phyloP scores from a whole-genome alignment of 2,797 vertebrate genomes.

The Sparidentex hasta region DNA sequence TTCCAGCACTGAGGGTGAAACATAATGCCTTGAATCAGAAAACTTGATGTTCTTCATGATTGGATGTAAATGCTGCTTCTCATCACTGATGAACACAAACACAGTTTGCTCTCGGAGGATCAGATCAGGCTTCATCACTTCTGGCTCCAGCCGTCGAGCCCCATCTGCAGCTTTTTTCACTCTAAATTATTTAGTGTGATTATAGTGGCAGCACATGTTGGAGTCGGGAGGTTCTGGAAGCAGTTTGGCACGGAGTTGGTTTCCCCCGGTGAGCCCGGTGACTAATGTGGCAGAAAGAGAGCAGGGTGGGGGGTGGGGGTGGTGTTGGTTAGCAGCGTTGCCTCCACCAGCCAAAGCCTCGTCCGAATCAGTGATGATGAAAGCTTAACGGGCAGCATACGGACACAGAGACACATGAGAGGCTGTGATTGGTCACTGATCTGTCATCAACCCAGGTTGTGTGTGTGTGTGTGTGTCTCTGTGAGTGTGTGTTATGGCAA shows the following conservation, averaged over 20 bases:
- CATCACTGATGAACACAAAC: not conserved
- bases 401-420: constrained; percentile 46
- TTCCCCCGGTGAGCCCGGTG: constrained; percentile 4
- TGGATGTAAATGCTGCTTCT: not conserved
- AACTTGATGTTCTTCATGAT: not conserved
- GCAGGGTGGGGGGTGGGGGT: not conserved
- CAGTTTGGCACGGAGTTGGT: constrained; percentile 7
- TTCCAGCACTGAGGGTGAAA: too few relatives aligned
- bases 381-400: constrained; percentile 56
- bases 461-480: constrained; percentile 2
- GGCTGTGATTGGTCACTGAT: constrained; percentile 28
- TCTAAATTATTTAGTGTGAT: constrained; percentile 51
- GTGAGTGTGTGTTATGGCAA: constrained; percentile 8
- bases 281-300: constrained; percentile 45
- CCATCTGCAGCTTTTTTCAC: constrained; percentile 57
- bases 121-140: not conserved
- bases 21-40: not conserved
- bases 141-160: constrained; percentile 37
- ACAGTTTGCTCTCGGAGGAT: not conserved
- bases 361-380: constrained; percentile 47
- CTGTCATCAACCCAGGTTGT: not conserved
- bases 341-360: constrained; percentile 51
- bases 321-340: constrained; percentile 30
- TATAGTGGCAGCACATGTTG: constrained; percentile 42
- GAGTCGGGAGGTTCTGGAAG: constrained; percentile 22